Conservation (phyloP, 2,113 vertebrate genomes). For the Solenodon paradoxus region DNA sequence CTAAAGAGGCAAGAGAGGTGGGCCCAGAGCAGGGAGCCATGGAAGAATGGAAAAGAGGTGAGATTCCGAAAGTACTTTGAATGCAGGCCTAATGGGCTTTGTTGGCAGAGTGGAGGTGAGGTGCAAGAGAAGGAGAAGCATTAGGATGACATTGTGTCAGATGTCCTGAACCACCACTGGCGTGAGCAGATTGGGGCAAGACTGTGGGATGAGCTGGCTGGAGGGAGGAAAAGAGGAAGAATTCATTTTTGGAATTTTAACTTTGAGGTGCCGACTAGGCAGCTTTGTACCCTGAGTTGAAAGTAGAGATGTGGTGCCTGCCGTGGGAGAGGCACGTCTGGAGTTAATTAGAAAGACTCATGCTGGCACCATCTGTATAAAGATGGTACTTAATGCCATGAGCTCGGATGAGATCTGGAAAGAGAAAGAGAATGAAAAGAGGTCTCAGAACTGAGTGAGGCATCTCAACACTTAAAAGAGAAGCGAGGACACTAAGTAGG, state of each 20-base stretch:
- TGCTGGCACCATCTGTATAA: neutral
- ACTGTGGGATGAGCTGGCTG: neutral
- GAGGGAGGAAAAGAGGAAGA: neutral
- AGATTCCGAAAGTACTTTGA: neutral
- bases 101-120: neutral
- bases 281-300: neutral
- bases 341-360: neutral
- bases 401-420: neutral
- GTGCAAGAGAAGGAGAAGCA: neutral
- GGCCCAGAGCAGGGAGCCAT: accelerated
- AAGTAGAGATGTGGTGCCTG: neutral
- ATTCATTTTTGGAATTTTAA: neutral
- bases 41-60: neutral
- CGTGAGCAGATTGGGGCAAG: neutral
- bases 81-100: neutral
- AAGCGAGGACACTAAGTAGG: neutral
- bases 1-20: neutral
- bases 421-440: neutral
- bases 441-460: neutral
- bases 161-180: neutral
- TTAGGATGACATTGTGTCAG: neutral
- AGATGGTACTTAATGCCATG: neutral
- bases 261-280: neutral
- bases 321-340: neutral
- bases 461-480: neutral